These are phyloP conservation scores for Eupithecia abbreviata DNA, from an alignment of 2,888 invertebrate species.

Conservation along the genomic window DNA sequence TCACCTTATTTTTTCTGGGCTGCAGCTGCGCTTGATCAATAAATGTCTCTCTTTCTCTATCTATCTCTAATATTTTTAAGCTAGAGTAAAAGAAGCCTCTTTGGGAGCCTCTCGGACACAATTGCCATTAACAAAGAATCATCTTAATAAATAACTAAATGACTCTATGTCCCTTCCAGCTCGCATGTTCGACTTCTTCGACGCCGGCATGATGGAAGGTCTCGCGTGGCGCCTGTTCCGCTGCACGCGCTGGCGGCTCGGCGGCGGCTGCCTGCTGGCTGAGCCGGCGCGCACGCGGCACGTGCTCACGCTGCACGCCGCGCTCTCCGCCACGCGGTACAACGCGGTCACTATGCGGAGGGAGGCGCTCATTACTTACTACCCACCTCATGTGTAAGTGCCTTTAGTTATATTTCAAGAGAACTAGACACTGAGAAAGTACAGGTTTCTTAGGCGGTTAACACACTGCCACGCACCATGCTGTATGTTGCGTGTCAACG, in stretches of 20 bases:
- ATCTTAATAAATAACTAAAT: not conserved
- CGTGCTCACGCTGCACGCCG: constrained; percentile 88
- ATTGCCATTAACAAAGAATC: too few species aligned
- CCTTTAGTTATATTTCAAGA: not conserved
- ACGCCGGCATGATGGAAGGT: constrained; percentile 96
- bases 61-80: too few species aligned
- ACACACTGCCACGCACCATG: too few species aligned
- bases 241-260: constrained; percentile 84
- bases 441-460: not conserved
- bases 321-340: constrained; percentile 66
- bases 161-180: constrained; percentile 83
- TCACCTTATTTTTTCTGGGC: too few species aligned
- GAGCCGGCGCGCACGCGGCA: constrained; percentile 65
- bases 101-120: too few species aligned
- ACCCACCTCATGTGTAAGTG: constrained; percentile 94
- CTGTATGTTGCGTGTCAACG: too few species aligned
- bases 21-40: too few species aligned
- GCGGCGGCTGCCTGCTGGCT: constrained; percentile 74
- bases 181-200: constrained; percentile 97
- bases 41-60: too few species aligned
- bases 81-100: too few species aligned
- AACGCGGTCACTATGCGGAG: constrained; percentile 81
- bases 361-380: constrained; percentile 92
- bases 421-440: not conserved
- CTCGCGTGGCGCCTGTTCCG: constrained; percentile 91